Base-by-base conservation (phyloP, 2,888 invertebrate genomes). In the Stegana nigrithorax region DNA sequence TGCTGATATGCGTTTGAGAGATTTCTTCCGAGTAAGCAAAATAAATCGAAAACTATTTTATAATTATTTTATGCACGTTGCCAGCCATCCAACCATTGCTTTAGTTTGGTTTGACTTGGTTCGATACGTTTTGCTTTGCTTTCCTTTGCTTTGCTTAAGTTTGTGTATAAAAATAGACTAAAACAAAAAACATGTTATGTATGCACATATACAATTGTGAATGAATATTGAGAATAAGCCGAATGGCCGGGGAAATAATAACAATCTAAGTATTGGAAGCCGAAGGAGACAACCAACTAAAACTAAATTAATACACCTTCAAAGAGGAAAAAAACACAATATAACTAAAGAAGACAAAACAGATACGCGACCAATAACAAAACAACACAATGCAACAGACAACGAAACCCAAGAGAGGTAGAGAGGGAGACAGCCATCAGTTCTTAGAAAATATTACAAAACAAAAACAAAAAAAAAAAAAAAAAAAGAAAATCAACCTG, bases 141-240 rank as follows among this genome's bases (percentile, higher is more conserved):
- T 17, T 12, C 8, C 12, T 12, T 27, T 6, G 14, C 6, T 55
- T 19, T 21, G 2, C 21, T n/a, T 55, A 12, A 8, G 53, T 53
- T 29, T 32, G 36, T 55, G 36, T 55, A 29, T 23, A 47, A 17
- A 47, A 23, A 47, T 47, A 47, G 47, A 10, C 10, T 36, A 36
- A n/a, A 36, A 36, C n/a, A n/a, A 32, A 32, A 8, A 32, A 32
- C 32, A 32, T 1, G 2, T n/a, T 1, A 10, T 55, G n/a, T 67
- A 72, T 77, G 77, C 75, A 75, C 69, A 72, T 73, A 78, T 73
- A 73, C 68, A 77, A 71, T 67, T 65, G 21, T 36, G n/a, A n/a
- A n/a, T 59, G 14, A 65, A 44, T 71, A 71, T 69, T 73, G 67
- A 69, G 67, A 70, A 73, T 67, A 66, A 42, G 60, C 44, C 51